Evolutionary conservation across 2,113 vertebrate species (phyloP).

Genomic region (Mustelus asterias): DNA sequence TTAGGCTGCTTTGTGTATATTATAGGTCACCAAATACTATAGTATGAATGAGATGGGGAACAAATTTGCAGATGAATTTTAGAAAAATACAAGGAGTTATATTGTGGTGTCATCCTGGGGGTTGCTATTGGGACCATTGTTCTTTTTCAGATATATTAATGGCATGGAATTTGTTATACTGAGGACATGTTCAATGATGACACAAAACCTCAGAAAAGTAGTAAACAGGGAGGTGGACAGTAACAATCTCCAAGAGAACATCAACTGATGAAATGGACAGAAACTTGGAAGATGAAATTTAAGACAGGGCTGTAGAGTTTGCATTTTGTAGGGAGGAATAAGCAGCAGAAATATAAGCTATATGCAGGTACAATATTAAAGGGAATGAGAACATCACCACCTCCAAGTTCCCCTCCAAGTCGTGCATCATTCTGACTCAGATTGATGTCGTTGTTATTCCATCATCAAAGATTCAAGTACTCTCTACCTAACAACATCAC

Average conservation of each 20-base stretch:
- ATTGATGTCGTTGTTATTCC: background rate
- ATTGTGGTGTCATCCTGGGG: no score
- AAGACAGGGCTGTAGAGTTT: background rate
- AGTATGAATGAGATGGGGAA: background rate
- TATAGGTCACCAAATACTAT: background rate
- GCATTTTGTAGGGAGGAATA: no score
- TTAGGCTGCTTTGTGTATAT: background rate
- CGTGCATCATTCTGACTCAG: no score
- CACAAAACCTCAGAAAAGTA: background rate
- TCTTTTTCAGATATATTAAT: background rate
- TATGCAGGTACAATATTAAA: background rate
- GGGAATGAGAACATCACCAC: background rate
- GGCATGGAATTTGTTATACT: no score
- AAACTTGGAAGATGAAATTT: background rate
- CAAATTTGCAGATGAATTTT: background rate
- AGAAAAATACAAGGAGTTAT: background rate
- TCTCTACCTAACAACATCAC: background rate
- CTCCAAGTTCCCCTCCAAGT: background rate
- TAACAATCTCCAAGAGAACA: background rate
- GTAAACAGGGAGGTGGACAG: background rate
- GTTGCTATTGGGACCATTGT: background rate
- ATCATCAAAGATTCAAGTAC: background rate
- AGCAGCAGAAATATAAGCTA: background rate
- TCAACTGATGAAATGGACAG: background rate
- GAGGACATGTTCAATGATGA: no score